A percentile compares a stretch with the other conserved stretches of the same genome.
Evolutionary conservation across 2,113 vertebrate species (phyloP).

Genomic region (Anolis carolinensis): DNA sequence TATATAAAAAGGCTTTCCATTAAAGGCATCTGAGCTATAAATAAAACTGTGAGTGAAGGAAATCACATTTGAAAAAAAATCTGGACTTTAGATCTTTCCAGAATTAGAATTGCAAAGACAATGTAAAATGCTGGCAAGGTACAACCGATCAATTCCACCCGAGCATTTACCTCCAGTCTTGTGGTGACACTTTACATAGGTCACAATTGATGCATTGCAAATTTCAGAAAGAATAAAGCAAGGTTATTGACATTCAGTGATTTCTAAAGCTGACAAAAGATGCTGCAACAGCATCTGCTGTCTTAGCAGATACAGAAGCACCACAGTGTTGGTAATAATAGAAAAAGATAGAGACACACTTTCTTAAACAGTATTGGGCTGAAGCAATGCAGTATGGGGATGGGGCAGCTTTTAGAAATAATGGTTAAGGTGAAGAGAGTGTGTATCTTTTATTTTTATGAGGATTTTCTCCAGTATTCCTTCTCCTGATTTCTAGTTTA

Average conservation of each 20-base stretch:
- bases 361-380: background rate
- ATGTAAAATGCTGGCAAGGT: background rate
- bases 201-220: slow-evolving; percentile 10
- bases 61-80: background rate
- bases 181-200: slow-evolving; percentile 13
- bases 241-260: slow-evolving; percentile 14
- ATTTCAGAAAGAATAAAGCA: slow-evolving; percentile 26
- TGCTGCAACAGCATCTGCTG: slow-evolving; percentile 14
- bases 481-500: too few relatives aligned
- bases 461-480: too few relatives aligned
- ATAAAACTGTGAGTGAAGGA: background rate
- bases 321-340: slow-evolving; percentile 1
- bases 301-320: background rate
- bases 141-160: slow-evolving; percentile 15
- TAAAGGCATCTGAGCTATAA: background rate
- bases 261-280: slow-evolving; percentile 14
- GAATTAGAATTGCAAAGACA: background rate
- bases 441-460: too few relatives aligned
- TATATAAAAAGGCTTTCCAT: background rate
- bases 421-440: background rate
- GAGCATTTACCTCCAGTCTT: slow-evolving; percentile 1
- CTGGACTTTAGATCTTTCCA: background rate
- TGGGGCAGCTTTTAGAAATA: background rate
- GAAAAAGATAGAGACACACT: background rate
- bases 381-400: background rate